Evolutionary conservation across 2,888 invertebrate species (phyloP).

Genomic region (Macropis europaea): DNA sequence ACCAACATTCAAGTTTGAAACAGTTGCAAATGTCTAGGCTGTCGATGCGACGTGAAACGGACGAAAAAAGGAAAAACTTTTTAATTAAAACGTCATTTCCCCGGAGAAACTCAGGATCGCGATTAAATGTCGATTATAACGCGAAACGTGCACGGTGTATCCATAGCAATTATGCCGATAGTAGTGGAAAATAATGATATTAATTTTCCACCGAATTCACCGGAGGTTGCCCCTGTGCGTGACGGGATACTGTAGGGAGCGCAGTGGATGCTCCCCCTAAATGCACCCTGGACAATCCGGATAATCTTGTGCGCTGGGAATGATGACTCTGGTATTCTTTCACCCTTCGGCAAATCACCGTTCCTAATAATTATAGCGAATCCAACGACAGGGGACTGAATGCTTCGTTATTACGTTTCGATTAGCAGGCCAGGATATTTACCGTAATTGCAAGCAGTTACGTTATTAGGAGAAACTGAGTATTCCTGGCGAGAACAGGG

Average conservation of each 20-base stretch:
- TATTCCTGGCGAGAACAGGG: constrained; percentile 22
- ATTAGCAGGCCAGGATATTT: constrained; percentile 46
- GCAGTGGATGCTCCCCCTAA: constrained; percentile 12
- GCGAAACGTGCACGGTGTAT: too few species aligned
- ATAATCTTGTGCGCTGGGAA: constrained; percentile 45
- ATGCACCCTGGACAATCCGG: constrained; percentile 35
- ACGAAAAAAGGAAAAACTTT: too few species aligned
- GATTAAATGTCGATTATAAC: too few species aligned
- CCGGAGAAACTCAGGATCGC: background rate
- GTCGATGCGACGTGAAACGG: too few species aligned
- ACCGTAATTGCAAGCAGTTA: constrained; percentile 46
- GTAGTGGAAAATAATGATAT: constrained; percentile 1
- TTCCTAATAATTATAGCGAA: constrained; percentile 41
- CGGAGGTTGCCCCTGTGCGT: constrained; percentile 12
- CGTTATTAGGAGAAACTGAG: constrained; percentile 26
- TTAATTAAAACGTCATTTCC: background rate
- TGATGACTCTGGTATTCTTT: constrained; percentile 43
- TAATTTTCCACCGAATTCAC: constrained; percentile 25
- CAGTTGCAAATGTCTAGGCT: too few species aligned
- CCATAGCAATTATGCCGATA: background rate
- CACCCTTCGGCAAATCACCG: constrained; percentile 33
- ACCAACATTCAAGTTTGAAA: too few species aligned
- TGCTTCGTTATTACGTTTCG: constrained; percentile 62
- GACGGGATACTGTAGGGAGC: background rate
- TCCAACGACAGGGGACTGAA: constrained; percentile 28